A percentile compares a stretch with the other conserved stretches of the same genome.
Evolutionary conservation across 2,797 vertebrate genomes (phyloP).

Genomic region (Oryzias dopingdopingensis): DNA sequence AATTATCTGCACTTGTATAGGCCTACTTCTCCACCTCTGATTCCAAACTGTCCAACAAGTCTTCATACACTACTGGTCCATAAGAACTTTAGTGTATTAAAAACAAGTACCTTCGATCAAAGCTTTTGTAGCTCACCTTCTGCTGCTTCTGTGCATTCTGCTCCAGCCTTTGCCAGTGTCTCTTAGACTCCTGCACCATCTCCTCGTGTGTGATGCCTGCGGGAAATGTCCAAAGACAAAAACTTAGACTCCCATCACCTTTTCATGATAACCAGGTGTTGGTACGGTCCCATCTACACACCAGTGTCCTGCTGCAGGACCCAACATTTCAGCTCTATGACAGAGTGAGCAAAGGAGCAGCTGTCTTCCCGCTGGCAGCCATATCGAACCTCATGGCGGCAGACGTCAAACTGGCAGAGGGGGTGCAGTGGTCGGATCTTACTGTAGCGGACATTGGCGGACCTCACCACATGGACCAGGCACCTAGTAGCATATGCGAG

Average conservation of each 20-base stretch:
- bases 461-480: conserved; percentile 96
- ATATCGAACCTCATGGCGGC: conserved; percentile 94
- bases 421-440: conserved; percentile 97
- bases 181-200: conserved; percentile 96
- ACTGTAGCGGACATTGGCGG: conserved; percentile 93
- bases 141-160: conserved; percentile 84
- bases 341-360: conserved; percentile 97
- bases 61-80: too few species aligned
- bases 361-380: conserved; percentile 96
- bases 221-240: background rate
- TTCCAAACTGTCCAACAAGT: too few species aligned
- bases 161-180: conserved; percentile 94
- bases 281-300: conserved; percentile 38
- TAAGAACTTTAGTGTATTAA: background rate
- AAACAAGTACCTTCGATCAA: background rate
- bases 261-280: background rate
- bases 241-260: background rate
- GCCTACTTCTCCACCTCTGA: too few species aligned
- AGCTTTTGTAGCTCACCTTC: conserved; percentile 62
- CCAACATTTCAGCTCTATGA: conserved; percentile 98
- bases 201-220: conserved; percentile 96
- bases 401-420: conserved; percentile 96
- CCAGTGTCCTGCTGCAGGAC: conserved; percentile 96
- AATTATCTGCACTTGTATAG: too few species aligned
- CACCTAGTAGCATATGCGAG: conserved; percentile 75